Evolutionary conservation across 1,140 invertebrate genomes (phyloP).

Genomic region (Panonychus citri): DNA sequence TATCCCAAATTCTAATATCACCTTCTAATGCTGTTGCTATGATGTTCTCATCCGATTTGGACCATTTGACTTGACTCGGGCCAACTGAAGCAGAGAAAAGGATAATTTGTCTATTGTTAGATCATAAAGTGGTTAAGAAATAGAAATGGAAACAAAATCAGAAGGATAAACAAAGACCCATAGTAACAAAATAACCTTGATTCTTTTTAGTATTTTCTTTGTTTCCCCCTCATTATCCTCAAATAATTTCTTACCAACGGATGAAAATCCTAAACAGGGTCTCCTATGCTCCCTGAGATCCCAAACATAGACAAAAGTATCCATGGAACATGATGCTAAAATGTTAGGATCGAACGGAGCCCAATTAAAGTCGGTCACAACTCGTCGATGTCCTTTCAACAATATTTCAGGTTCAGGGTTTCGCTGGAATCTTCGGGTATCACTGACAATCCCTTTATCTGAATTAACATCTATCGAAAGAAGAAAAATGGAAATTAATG

Average conservation of each 20-base stretch:
- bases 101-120: conserved; percentile 49
- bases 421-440: conserved; percentile 29
- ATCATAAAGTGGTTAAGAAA: no score
- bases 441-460: conserved; percentile 53
- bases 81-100: conserved; percentile 55
- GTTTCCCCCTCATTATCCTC: not conserved
- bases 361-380: conserved; percentile 71
- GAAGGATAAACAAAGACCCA: no score
- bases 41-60: conserved; percentile 50
- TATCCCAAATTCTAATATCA: conserved; percentile 84
- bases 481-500: not conserved
- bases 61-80: conserved; percentile 81
- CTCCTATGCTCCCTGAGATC: conserved; percentile 33
- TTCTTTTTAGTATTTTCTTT: not conserved
- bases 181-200: not conserved
- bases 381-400: conserved; percentile 59
- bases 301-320: conserved; percentile 81
- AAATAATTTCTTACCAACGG: not conserved
- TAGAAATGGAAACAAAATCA: no score
- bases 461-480: conserved; percentile 24
- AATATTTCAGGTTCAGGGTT: conserved; percentile 42
- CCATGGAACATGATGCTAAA: conserved; percentile 72
- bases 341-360: conserved; percentile 65
- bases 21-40: conserved; percentile 84
- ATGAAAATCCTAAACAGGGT: not conserved